These are phyloP conservation scores for Pitangus sulphuratus DNA, from an alignment of 2,797 vertebrate genomes.

Conservation along the genomic window DNA sequence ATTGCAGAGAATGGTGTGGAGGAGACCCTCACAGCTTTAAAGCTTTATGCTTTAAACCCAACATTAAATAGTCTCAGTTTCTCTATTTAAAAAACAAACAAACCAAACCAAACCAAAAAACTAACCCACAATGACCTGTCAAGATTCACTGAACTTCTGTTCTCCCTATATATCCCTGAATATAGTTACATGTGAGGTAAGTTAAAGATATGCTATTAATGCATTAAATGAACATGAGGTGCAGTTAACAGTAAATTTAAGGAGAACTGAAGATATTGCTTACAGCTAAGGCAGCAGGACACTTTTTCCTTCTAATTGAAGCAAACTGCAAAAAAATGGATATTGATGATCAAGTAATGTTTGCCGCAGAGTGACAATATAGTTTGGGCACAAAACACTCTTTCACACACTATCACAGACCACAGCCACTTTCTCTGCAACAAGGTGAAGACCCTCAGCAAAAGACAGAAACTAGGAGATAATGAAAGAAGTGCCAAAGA, in stretches of 20 bases:
- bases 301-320: not conserved
- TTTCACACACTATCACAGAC: rapidly evolving
- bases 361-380: not conserved
- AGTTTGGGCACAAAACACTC: not conserved
- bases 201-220: not conserved
- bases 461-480: not conserved
- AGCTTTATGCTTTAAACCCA: not conserved
- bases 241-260: not conserved
- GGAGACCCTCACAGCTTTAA: not conserved
- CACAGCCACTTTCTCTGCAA: not conserved
- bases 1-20: not conserved
- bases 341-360: not conserved
- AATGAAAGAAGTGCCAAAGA: not conserved
- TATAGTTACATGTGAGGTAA: not conserved
- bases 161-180: not conserved
- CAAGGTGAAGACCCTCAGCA: not conserved
- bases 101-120: not conserved
- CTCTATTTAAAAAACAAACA: not conserved
- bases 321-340: not conserved
- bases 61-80: not conserved
- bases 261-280: not conserved
- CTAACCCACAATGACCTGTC: not conserved
- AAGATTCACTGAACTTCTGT: not conserved
- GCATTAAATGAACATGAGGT: not conserved
- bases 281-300: not conserved